These are phyloP conservation scores for Resseliella maxima DNA, from an alignment of 2,888 invertebrate species.

Conservation along the genomic window DNA sequence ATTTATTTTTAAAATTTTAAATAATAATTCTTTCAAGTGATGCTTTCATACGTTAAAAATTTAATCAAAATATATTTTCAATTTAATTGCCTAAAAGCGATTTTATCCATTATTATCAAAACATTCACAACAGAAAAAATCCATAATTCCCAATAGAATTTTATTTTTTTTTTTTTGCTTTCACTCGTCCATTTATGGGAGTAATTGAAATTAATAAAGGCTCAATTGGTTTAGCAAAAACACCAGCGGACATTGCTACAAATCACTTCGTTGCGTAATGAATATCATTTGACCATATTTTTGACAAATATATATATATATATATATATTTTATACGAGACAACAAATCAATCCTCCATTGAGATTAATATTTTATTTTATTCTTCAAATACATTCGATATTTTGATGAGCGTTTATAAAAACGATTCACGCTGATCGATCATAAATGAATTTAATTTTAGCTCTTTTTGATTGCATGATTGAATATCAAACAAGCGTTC, in stretches of 20 bases:
- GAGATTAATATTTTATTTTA: too few species aligned
- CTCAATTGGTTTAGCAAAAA: not conserved
- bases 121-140: too few species aligned
- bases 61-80: too few species aligned
- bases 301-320: not conserved
- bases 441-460: too few species aligned
- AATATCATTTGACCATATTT: not conserved
- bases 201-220: not conserved
- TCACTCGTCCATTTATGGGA: not conserved
- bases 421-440: too few species aligned
- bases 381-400: too few species aligned
- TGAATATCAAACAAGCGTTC: too few species aligned
- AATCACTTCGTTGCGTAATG: not conserved
- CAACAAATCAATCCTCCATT: not conserved
- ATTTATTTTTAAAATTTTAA: not conserved
- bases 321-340: not conserved
- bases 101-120: too few species aligned
- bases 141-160: not conserved
- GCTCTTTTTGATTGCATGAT: too few species aligned
- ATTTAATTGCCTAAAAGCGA: too few species aligned
- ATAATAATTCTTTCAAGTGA: not conserved
- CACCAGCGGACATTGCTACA: not conserved
- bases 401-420: too few species aligned
- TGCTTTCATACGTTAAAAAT: too few species aligned
- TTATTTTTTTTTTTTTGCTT: not conserved